Conservation (phyloP, 2,888 invertebrate genomes). For the Cephalotes varians region DNA sequence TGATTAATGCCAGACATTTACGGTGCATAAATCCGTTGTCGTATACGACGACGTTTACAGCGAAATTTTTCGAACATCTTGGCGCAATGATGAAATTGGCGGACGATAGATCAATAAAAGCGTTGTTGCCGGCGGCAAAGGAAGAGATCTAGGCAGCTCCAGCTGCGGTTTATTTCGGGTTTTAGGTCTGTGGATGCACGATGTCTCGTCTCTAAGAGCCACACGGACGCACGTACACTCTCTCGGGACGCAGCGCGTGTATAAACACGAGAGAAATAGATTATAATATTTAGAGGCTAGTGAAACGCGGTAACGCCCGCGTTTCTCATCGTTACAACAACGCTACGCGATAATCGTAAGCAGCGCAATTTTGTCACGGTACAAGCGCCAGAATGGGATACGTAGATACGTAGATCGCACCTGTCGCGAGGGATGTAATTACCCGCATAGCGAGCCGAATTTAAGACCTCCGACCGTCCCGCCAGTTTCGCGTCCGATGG, state of each 20-base stretch:
- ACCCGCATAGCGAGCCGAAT: neutral
- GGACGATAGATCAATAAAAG: conserved; percentile 69
- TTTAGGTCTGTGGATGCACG: conserved; percentile 59
- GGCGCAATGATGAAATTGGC: conserved; percentile 57
- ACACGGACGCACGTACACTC: neutral
- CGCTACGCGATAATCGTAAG: conserved; percentile 51
- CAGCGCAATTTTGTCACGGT: conserved; percentile 56
- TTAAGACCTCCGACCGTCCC: neutral
- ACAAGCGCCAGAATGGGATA: conserved; percentile 36
- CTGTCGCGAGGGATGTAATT: conserved; percentile 27
- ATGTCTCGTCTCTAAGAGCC: conserved; percentile 21
- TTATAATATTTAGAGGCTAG: conserved; percentile 67
- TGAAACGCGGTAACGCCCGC: conserved; percentile 53
- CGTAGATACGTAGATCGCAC: no score
- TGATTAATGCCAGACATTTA: conserved; percentile 19
- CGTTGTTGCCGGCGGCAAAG: conserved; percentile 53
- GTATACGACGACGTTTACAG: neutral
- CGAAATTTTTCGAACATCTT: conserved; percentile 16
- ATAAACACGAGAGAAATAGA: conserved; percentile 69
- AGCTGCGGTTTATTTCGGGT: conserved; percentile 75
- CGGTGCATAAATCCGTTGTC: conserved; percentile 1
- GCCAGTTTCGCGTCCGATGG: neutral
- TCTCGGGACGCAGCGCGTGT: conserved; percentile 6
- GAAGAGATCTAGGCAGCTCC: conserved; percentile 69
- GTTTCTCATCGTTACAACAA: conserved; percentile 54